phyloP scores from a whole-genome alignment of 30 jellyfish, hydroid and myxozoan species.

The Phacellophora camtschatica region DNA sequence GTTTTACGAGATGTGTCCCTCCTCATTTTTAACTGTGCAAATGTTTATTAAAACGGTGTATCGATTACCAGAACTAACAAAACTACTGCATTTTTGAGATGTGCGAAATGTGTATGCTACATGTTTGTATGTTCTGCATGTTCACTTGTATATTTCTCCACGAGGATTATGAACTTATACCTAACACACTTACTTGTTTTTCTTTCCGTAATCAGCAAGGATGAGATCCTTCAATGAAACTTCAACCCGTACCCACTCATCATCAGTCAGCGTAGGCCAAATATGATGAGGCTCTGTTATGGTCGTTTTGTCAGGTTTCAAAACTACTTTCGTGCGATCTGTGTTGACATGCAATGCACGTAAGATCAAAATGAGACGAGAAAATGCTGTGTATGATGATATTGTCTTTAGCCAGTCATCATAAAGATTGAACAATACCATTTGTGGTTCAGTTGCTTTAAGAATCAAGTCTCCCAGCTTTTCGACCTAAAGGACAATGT shows the following conservation, averaged over 20 bases:
- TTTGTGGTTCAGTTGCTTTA: slow-evolving; percentile 99
- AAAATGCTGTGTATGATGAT: slow-evolving; percentile 99
- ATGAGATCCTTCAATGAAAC: slow-evolving; percentile 97
- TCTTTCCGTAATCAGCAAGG: slow-evolving; percentile 99
- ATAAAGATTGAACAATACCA: slow-evolving; percentile 97
- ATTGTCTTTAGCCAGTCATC: slow-evolving; percentile 99
- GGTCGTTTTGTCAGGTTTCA: slow-evolving; percentile 99
- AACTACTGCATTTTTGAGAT: no score
- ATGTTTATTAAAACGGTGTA: no score
- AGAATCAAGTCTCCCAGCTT: slow-evolving; percentile 98
- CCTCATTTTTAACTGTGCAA: no score
- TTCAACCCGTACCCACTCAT: slow-evolving; percentile 99
- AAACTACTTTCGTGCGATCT: slow-evolving; percentile 96
- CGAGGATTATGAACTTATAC: not conserved
- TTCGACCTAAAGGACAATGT: no score
- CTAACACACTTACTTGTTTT: slow-evolving; percentile 79
- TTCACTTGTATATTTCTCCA: not conserved
- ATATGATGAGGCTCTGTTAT: slow-evolving; percentile 99
- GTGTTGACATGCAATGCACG: slow-evolving; percentile 99
- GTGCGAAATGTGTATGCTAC: no score
- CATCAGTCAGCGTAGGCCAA: slow-evolving; percentile 99
- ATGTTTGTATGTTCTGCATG: not conserved
- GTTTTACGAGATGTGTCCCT: no score
- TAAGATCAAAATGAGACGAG: slow-evolving; percentile 89
- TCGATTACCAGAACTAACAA: no score